Conservation (phyloP, 2,113 vertebrate genomes). For the Lycocorax pyrrhopterus region DNA sequence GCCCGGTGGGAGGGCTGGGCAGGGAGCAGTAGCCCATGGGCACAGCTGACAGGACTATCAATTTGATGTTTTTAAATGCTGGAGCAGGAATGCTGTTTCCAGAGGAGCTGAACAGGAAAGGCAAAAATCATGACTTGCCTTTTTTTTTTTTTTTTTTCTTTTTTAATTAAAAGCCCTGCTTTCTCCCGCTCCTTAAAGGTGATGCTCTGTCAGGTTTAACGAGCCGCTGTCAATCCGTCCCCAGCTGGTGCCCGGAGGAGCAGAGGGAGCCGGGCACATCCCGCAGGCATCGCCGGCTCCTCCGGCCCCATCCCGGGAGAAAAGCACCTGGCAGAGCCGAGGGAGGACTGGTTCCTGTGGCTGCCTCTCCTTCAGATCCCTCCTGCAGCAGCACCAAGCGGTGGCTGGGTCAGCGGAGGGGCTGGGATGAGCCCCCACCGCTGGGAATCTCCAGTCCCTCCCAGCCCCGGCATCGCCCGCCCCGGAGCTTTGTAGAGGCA, state of each 20-base stretch:
- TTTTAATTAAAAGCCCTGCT: conserved; percentile 16
- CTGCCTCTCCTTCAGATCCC: background rate
- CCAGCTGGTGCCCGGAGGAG: background rate
- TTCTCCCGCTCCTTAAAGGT: background rate
- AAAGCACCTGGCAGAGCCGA: background rate
- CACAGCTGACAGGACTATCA: conserved; percentile 41
- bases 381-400: background rate
- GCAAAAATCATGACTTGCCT: conserved; percentile 3
- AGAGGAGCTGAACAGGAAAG: background rate
- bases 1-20: conserved; percentile 26
- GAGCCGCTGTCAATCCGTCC: background rate
- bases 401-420: background rate
- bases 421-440: background rate
- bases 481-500: background rate
- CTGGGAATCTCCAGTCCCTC: background rate
- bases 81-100: background rate
- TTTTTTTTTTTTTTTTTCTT: background rate
- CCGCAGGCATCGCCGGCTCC: background rate
- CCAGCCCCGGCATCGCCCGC: rapidly evolving
- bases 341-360: rapidly evolving
- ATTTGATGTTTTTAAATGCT: background rate
- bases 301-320: background rate
- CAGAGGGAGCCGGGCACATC: background rate
- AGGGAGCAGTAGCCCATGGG: conserved; percentile 54
- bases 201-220: conserved; percentile 42